Evolutionary conservation across 2,888 invertebrate species (phyloP).

Genomic region (Parasteatoda lunata): DNA sequence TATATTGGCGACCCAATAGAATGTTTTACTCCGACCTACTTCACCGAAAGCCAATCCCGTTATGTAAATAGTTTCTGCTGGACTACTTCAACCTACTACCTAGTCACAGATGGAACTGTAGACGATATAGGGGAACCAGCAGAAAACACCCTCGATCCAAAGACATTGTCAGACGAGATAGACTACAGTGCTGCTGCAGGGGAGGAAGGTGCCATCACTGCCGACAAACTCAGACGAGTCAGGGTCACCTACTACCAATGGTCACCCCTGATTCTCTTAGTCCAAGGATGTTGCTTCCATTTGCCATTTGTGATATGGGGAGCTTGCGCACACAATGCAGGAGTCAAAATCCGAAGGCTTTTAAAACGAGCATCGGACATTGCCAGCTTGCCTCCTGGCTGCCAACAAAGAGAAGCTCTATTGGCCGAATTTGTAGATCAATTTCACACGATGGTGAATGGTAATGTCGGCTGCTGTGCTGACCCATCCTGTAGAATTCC

Average conservation of each 20-base stretch:
- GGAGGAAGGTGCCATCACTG: slow-evolving; percentile 69
- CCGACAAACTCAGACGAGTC: slow-evolving; percentile 71
- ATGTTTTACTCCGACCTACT: slow-evolving; percentile 75
- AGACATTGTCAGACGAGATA: slow-evolving; percentile 71
- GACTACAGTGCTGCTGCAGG: slow-evolving; percentile 70
- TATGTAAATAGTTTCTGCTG: slow-evolving; percentile 74
- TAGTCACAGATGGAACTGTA: slow-evolving; percentile 71
- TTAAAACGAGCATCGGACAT: slow-evolving; percentile 72
- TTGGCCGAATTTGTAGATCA: slow-evolving; percentile 73
- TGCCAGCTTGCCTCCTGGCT: slow-evolving; percentile 72
- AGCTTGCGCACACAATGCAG: slow-evolving; percentile 72
- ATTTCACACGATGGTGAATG: slow-evolving; percentile 72
- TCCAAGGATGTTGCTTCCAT: slow-evolving; percentile 75
- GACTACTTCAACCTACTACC: slow-evolving; percentile 74
- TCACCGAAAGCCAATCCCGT: slow-evolving; percentile 73
- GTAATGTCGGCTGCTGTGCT: slow-evolving; percentile 72
- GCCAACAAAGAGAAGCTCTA: slow-evolving; percentile 72
- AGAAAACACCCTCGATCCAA: slow-evolving; percentile 70
- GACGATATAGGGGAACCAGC: slow-evolving; percentile 68
- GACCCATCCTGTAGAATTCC: slow-evolving; percentile 71
- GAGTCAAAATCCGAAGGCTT: slow-evolving; percentile 72
- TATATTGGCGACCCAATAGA: slow-evolving; percentile 76
- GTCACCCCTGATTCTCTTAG: slow-evolving; percentile 73
- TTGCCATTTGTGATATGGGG: slow-evolving; percentile 75
- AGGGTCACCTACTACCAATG: slow-evolving; percentile 74